phyloP scores from a whole-genome alignment of 2,888 invertebrate genomes.

The Julus scanicus region DNA sequence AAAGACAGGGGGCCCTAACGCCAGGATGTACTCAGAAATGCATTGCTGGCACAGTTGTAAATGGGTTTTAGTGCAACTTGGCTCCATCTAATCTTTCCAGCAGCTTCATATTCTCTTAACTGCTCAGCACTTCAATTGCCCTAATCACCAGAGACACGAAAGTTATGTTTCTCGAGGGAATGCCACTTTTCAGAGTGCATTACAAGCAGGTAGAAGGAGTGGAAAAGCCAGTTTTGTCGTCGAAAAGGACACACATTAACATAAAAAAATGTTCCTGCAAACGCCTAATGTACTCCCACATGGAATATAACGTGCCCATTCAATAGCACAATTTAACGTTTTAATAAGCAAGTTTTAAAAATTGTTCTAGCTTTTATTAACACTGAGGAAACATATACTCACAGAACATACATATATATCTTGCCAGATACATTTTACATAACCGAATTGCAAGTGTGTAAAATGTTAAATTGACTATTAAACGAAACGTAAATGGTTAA shows the following conservation, averaged over 20 bases:
- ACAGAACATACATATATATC: not conserved
- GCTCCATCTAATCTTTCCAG: slow-evolving; percentile 33
- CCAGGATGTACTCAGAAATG: not conserved
- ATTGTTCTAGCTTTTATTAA: slow-evolving; percentile 18
- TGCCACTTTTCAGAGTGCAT: not conserved
- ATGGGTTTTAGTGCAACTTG: slow-evolving; percentile 33
- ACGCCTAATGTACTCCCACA: not conserved
- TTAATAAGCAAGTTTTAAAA: slow-evolving; percentile 24
- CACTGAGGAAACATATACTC: not conserved
- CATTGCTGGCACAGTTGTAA: slow-evolving; percentile 7
- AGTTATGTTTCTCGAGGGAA: slow-evolving; percentile 3
- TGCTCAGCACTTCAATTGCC: slow-evolving; percentile 23
- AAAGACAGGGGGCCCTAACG: slow-evolving; percentile 12
- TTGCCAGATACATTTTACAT: not conserved
- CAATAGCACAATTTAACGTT: slow-evolving; percentile 26
- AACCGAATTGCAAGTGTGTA: not conserved
- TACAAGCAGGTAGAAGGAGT: not conserved
- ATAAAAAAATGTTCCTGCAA: not conserved
- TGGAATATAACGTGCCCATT: not conserved
- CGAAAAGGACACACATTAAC: not conserved
- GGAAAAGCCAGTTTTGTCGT: slow-evolving; percentile 28
- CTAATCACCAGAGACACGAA: slow-evolving; percentile 12
- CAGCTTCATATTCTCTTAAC: slow-evolving; percentile 33
- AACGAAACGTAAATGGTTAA: not conserved
- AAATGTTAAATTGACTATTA: not conserved